Conservation (phyloP, 2,888 invertebrate genomes). For the Metacarcinus magister region DNA sequence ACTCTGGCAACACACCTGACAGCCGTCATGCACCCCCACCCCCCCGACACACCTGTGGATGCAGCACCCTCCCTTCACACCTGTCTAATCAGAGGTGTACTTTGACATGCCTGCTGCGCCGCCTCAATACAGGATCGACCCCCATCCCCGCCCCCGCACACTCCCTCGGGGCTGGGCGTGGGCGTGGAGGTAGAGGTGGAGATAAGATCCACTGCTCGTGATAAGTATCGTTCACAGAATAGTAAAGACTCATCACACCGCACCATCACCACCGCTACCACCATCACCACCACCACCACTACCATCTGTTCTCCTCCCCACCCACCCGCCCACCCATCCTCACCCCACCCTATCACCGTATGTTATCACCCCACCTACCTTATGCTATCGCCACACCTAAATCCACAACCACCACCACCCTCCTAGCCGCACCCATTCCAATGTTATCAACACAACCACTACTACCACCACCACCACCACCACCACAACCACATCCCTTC, state of each 20-base stretch:
- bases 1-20: neutral
- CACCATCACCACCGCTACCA: neutral
- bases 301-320: neutral
- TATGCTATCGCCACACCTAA: neutral
- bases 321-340: neutral
- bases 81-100: neutral
- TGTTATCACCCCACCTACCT: neutral
- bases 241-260: neutral
- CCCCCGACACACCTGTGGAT: conserved; percentile 10
- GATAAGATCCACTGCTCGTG: conserved; percentile 36
- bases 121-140: neutral
- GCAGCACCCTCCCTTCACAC: neutral
- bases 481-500: neutral
- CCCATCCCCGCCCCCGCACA: neutral
- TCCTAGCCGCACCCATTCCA: neutral
- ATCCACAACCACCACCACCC: neutral
- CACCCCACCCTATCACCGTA: neutral
- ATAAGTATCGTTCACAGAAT: conserved; percentile 10
- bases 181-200: neutral
- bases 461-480: too few relatives aligned
- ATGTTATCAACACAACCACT: too few relatives aligned
- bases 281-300: neutral
- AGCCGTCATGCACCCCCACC: neutral
- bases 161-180: neutral
- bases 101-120: neutral